These are phyloP conservation scores for Drosophila neutralis DNA, from an alignment of 2,888 invertebrate genomes.

Conservation along the genomic window DNA sequence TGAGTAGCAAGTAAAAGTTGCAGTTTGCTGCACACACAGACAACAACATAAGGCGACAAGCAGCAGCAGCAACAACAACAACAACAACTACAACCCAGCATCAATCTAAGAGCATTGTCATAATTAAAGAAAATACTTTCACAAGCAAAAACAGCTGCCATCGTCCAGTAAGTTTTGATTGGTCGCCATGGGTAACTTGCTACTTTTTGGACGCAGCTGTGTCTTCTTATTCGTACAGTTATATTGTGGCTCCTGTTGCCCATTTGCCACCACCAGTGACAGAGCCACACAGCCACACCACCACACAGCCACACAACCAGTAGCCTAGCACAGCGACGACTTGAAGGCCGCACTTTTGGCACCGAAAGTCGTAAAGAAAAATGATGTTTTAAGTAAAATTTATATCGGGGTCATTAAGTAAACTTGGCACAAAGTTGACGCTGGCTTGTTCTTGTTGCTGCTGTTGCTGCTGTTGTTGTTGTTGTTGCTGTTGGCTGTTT, in stretches of 20 bases:
- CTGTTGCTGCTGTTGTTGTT: slow-evolving; percentile 23
- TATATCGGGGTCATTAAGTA: slow-evolving; percentile 79
- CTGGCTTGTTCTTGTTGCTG: slow-evolving; percentile 42
- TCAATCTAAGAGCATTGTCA: slow-evolving; percentile 55
- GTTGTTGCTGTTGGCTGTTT: slow-evolving; percentile 11
- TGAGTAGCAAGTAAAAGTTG: background rate
- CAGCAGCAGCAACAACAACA: slow-evolving; percentile 1
- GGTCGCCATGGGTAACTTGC: slow-evolving; percentile 1
- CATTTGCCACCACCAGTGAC: slow-evolving; percentile 4
- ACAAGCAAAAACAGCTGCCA: slow-evolving; percentile 54
- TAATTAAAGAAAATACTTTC: slow-evolving; percentile 65
- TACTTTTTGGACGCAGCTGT: slow-evolving; percentile 43
- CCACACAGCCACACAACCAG: background rate
- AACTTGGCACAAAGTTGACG: slow-evolving; percentile 78
- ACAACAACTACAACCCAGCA: slow-evolving; percentile 18
- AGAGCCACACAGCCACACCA: background rate
- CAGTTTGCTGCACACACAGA: slow-evolving; percentile 25
- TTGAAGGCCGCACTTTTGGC: slow-evolving; percentile 63
- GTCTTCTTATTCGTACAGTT: slow-evolving; percentile 12
- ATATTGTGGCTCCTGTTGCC: slow-evolving; percentile 37
- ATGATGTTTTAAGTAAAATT: slow-evolving; percentile 79
- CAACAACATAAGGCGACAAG: slow-evolving; percentile 19
- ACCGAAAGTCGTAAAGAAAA: slow-evolving; percentile 77
- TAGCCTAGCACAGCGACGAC: background rate
- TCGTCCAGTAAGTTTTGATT: slow-evolving; percentile 28